phyloP scores from a whole-genome alignment of 2,113 vertebrate genomes.

The Sinocyclocheilus anophthalmus region DNA sequence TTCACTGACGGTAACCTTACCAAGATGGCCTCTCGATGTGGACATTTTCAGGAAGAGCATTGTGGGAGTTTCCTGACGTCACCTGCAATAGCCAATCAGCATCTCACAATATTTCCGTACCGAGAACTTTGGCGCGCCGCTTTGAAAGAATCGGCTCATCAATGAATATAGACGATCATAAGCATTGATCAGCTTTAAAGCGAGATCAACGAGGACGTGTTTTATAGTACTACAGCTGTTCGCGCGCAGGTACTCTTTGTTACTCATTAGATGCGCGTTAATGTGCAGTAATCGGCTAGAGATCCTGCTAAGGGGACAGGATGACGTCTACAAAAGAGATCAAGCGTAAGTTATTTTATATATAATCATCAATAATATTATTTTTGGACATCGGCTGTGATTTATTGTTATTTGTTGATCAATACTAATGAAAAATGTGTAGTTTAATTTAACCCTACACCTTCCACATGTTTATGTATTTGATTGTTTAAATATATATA shows the following conservation, averaged over 20 bases:
- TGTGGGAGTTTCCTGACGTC: slow-evolving; percentile 6
- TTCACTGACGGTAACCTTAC: neutral
- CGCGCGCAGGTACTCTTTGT: neutral
- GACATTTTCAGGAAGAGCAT: neutral
- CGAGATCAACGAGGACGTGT: neutral
- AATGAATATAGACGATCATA: neutral
- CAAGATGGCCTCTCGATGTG: slow-evolving; percentile 1
- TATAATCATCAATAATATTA: neutral
- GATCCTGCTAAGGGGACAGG: neutral
- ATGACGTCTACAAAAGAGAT: slow-evolving; percentile 53
- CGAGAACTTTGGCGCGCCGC: slow-evolving; percentile 47
- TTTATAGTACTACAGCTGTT: neutral
- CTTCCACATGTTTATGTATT: neutral
- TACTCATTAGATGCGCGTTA: neutral
- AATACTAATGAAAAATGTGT: neutral
- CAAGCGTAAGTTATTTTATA: slow-evolving; percentile 47
- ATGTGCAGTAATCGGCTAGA: neutral
- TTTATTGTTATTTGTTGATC: neutral
- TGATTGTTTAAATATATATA: neutral
- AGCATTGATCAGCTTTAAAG: neutral
- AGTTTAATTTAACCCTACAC: neutral
- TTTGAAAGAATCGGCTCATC: slow-evolving; percentile 19
- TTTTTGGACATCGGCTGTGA: neutral
- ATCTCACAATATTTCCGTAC: neutral
- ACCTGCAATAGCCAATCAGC: slow-evolving; percentile 28